A percentile compares a stretch with the other conserved stretches of the same genome.
Evolutionary conservation across 1,140 invertebrate species (phyloP).

Genomic region (Mactra quadrangularis): DNA sequence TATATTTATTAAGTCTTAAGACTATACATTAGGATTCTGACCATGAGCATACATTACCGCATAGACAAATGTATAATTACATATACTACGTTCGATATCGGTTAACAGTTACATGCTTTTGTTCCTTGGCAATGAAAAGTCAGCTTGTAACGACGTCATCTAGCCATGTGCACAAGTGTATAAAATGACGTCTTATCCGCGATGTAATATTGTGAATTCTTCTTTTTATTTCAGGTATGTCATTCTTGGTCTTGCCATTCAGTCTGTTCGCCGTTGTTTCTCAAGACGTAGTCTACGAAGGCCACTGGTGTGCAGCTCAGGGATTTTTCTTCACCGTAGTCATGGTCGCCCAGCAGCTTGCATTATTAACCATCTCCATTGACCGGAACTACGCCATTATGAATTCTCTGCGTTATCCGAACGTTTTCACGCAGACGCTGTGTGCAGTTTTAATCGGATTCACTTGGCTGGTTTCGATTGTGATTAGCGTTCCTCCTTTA

Average conservation of each 20-base stretch:
- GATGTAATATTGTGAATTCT: too few relatives aligned
- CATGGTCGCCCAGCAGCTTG: slow-evolving; percentile 64
- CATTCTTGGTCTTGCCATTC: slow-evolving; percentile 69
- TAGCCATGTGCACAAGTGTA: too few relatives aligned
- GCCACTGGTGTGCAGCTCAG: slow-evolving; percentile 71
- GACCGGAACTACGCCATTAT: slow-evolving; percentile 77
- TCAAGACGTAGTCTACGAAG: slow-evolving; percentile 63
- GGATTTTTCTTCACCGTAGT: slow-evolving; percentile 70
- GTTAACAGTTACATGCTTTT: too few relatives aligned
- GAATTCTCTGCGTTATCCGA: slow-evolving; percentile 74
- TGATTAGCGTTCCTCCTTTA: slow-evolving; percentile 69
- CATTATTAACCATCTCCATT: slow-evolving; percentile 70
- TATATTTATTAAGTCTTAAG: too few relatives aligned
- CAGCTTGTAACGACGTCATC: too few relatives aligned
- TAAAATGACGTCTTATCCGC: too few relatives aligned
- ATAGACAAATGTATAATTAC: too few relatives aligned
- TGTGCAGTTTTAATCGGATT: slow-evolving; percentile 63
- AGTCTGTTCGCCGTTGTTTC: slow-evolving; percentile 66
- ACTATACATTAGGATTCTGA: too few relatives aligned
- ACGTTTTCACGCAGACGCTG: slow-evolving; percentile 72
- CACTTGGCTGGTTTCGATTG: slow-evolving; percentile 65
- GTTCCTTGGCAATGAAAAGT: too few relatives aligned
- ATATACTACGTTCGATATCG: too few relatives aligned
- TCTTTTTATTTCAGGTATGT: slow-evolving; percentile 66
- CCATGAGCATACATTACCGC: too few relatives aligned